These are phyloP conservation scores for Dissostichus mawsoni DNA, from an alignment of 2,113 vertebrate species.

Conservation along the genomic window DNA sequence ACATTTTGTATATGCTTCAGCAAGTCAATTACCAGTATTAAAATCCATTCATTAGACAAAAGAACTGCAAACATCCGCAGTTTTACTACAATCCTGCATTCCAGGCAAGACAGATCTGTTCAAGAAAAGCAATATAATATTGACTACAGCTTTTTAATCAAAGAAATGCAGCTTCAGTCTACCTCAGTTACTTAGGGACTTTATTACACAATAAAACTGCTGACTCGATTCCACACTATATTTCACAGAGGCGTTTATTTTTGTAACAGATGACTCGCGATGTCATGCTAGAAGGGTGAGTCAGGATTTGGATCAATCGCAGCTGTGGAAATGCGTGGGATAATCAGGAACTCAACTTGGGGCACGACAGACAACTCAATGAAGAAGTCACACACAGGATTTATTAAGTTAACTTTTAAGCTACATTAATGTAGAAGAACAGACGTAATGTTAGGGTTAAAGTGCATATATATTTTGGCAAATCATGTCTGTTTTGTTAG, in stretches of 20 bases:
- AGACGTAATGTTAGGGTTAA: neutral
- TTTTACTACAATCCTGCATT: too few species aligned
- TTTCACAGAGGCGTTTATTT: slow-evolving; percentile 33
- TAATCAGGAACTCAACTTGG: slow-evolving; percentile 56
- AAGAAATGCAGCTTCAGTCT: neutral
- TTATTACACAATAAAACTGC: slow-evolving; percentile 26
- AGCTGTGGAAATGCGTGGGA: slow-evolving; percentile 43
- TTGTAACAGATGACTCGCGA: slow-evolving; percentile 42
- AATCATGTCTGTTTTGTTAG: slow-evolving; percentile 34
- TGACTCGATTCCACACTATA: slow-evolving; percentile 29
- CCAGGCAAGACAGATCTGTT: neutral
- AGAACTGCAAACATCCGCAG: neutral
- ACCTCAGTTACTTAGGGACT: neutral
- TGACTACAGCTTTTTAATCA: slow-evolving; percentile 17
- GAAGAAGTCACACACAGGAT: neutral
- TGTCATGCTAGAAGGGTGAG: slow-evolving; percentile 42
- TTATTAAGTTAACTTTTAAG: neutral
- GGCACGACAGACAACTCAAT: neutral
- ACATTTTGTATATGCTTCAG: neutral
- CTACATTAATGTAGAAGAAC: too few species aligned
- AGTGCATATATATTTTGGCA: slow-evolving; percentile 20
- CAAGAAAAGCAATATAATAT: slow-evolving; percentile 7
- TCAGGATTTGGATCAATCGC: slow-evolving; percentile 50
- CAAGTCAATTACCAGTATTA: neutral
- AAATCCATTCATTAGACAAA: neutral